Conservation (phyloP, 2,888 invertebrate genomes). For the Caenorhabditis parvicauda region DNA sequence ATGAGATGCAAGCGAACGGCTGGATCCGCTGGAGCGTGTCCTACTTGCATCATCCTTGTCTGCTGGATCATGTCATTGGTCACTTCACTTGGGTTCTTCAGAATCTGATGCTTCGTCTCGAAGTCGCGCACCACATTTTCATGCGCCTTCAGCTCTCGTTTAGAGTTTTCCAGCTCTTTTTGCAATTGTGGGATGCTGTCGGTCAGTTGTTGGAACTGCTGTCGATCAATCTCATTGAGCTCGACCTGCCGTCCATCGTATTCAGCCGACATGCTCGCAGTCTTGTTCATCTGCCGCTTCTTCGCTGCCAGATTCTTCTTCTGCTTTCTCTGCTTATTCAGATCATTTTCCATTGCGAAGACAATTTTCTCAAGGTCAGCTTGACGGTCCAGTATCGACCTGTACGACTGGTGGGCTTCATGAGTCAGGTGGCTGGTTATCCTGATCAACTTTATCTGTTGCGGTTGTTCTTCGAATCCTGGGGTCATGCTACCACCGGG, state of each 20-base stretch:
- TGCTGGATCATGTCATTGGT: slow-evolving; percentile 11
- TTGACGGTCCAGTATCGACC: slow-evolving; percentile 8
- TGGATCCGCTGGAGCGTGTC: too few species aligned
- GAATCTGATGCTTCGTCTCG: slow-evolving; percentile 16
- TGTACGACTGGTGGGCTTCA: slow-evolving; percentile 9
- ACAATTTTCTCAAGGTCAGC: slow-evolving; percentile 12
- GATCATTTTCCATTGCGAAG: slow-evolving; percentile 5
- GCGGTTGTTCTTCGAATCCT: not conserved
- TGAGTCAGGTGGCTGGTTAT: slow-evolving; percentile 10
- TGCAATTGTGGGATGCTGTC: slow-evolving; percentile 22
- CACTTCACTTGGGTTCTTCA: slow-evolving; percentile 13
- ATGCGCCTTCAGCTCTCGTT: slow-evolving; percentile 31
- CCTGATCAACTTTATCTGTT: not conserved
- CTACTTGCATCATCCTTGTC: slow-evolving; percentile 10
- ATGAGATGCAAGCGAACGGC: too few species aligned
- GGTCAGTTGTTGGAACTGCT: slow-evolving; percentile 14
- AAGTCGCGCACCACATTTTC: slow-evolving; percentile 18
- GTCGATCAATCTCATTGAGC: slow-evolving; percentile 29
- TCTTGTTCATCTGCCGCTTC: slow-evolving; percentile 42
- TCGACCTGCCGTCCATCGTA: slow-evolving; percentile 10
- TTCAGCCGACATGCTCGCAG: slow-evolving; percentile 16
- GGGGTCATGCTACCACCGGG: too few species aligned
- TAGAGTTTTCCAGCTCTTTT: slow-evolving; percentile 32
- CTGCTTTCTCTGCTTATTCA: slow-evolving; percentile 40
- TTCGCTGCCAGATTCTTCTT: slow-evolving; percentile 59